Conservation (phyloP, 2,888 invertebrate genomes). For the Euphydryas editha region DNA sequence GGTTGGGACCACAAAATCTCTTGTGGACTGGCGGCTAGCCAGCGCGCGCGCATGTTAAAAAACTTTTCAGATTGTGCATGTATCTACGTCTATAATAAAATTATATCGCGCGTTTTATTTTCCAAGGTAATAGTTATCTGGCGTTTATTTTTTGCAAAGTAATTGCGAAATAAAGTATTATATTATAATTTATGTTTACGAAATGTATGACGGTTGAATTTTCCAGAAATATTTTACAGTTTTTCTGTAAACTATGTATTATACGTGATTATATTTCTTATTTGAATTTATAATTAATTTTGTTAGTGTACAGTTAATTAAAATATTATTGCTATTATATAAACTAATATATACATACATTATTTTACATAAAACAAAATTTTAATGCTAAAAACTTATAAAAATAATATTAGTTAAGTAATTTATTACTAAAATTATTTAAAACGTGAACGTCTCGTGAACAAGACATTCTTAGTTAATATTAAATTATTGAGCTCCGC, state of each 20-base stretch:
- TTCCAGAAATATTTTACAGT: constrained; percentile 13
- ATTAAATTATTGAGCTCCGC: too few relatives aligned
- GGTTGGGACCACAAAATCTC: constrained; percentile 70
- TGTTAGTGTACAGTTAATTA: too few relatives aligned
- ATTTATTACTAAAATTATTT: too few relatives aligned
- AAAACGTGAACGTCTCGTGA: too few relatives aligned
- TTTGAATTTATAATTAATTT: too few relatives aligned
- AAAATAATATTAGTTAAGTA: too few relatives aligned
- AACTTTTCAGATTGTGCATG: not conserved
- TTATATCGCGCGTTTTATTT: constrained; percentile 19
- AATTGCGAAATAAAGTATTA: constrained; percentile 24
- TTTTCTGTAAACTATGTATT: not conserved
- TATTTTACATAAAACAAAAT: too few relatives aligned
- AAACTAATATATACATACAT: too few relatives aligned
- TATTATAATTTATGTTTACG: constrained; percentile 30
- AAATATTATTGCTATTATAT: too few relatives aligned
- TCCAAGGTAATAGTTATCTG: constrained; percentile 25
- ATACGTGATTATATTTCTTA: too few relatives aligned
- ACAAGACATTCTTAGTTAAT: too few relatives aligned
- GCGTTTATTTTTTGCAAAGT: constrained; percentile 30
- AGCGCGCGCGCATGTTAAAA: constrained; percentile 55
- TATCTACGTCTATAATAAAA: not conserved
- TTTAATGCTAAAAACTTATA: too few relatives aligned
- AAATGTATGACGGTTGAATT: constrained; percentile 7
- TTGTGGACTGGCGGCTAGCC: constrained; percentile 69